These are phyloP conservation scores for Limnothrissa miodon DNA, from an alignment of 2,113 vertebrate genomes.

Conservation along the genomic window DNA sequence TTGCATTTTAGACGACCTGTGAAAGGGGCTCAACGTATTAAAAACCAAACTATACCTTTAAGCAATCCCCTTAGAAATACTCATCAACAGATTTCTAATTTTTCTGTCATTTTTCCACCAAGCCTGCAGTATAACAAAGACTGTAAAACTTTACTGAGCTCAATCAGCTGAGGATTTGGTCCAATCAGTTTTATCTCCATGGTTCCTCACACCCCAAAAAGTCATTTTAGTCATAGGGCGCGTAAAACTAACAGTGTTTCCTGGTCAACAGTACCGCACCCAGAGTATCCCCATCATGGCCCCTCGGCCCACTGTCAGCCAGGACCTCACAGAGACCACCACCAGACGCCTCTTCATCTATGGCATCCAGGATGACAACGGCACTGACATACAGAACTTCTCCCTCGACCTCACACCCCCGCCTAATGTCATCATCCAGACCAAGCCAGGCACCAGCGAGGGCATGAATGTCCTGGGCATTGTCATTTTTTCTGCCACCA, in stretches of 20 bases:
- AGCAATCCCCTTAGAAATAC: too few species aligned
- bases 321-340: conserved; percentile 70
- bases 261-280: conserved; percentile 84
- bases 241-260: background rate
- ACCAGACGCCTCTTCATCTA: conserved; percentile 82
- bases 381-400: conserved; percentile 87
- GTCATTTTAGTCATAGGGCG: too few species aligned
- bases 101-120: background rate
- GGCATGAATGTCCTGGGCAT: conserved; percentile 99
- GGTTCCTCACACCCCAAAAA: background rate
- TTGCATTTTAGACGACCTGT: too few species aligned
- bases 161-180: background rate
- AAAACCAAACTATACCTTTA: too few species aligned
- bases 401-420: conserved; percentile 91
- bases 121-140: background rate
- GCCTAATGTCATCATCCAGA: conserved; percentile 88
- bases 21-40: too few species aligned
- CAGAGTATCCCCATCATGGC: conserved; percentile 82
- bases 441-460: conserved; percentile 87
- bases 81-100: too few species aligned
- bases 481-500: conserved; percentile 95
- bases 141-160: background rate
- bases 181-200: background rate
- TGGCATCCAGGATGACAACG: conserved; percentile 88
- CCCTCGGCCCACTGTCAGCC: conserved; percentile 70